phyloP scores from a whole-genome alignment of 2,888 invertebrate genomes.

The Ecliptopera silaceata region DNA sequence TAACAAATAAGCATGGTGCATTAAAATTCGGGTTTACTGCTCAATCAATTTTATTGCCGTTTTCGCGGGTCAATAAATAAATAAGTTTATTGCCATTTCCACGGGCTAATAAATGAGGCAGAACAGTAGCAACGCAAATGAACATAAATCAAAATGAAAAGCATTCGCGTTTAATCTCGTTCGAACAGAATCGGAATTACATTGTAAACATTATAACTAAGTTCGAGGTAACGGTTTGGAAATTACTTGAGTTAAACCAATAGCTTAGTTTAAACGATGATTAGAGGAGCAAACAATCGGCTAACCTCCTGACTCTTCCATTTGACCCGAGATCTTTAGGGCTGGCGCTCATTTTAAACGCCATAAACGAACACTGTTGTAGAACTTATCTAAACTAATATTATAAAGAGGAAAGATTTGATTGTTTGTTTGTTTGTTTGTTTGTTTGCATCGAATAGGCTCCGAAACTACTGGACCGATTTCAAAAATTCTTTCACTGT shows the following conservation, averaged over 20 bases:
- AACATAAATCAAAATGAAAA: slow-evolving; percentile 33
- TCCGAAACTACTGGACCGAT: too few relatives aligned
- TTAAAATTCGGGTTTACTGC: slow-evolving; percentile 44
- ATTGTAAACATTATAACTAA: slow-evolving; percentile 17
- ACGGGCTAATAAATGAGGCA: slow-evolving; percentile 44
- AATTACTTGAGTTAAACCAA: slow-evolving; percentile 58
- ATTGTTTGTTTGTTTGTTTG: too few relatives aligned
- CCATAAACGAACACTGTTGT: too few relatives aligned
- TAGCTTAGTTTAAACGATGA: slow-evolving; percentile 58
- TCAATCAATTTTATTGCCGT: slow-evolving; percentile 47
- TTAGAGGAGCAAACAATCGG: slow-evolving; percentile 59
- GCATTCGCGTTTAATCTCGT: slow-evolving; percentile 1
- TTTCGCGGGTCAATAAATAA: slow-evolving; percentile 30
- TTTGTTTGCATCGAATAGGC: too few relatives aligned
- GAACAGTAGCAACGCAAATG: slow-evolving; percentile 39
- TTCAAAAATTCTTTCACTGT: too few relatives aligned
- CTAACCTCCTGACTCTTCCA: slow-evolving; percentile 59
- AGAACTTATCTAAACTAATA: too few relatives aligned
- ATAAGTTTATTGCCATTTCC: slow-evolving; percentile 42
- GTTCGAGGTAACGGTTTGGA: slow-evolving; percentile 48
- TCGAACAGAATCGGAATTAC: slow-evolving; percentile 14
- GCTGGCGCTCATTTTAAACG: slow-evolving; percentile 36
- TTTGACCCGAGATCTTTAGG: slow-evolving; percentile 48
- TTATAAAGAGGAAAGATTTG: too few relatives aligned
- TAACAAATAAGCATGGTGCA: slow-evolving; percentile 39